These are phyloP conservation scores for Nyleta sp. DNA, from an alignment of 2,888 invertebrate species.

Conservation along the genomic window DNA sequence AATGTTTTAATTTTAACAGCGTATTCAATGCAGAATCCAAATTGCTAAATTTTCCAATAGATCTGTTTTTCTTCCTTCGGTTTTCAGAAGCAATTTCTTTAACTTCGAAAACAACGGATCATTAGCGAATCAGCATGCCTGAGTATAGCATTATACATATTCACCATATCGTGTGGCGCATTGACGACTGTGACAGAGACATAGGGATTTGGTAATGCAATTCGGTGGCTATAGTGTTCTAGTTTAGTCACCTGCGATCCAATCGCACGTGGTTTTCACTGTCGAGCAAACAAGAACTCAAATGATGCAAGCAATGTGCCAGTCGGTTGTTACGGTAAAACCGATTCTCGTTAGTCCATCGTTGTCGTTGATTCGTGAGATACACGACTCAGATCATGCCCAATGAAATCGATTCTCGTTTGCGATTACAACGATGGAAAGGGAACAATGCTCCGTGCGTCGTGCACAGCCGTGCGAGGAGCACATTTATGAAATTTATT, in stretches of 20 bases:
- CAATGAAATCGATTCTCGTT: slow-evolving; percentile 48
- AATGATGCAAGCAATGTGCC: slow-evolving; percentile 51
- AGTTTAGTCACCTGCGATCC: slow-evolving; percentile 53
- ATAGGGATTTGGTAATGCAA: slow-evolving; percentile 45
- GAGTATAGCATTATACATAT: slow-evolving; percentile 27
- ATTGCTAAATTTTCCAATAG: too few relatives aligned
- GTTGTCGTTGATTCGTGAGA: slow-evolving; percentile 46
- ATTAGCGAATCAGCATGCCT: slow-evolving; percentile 19
- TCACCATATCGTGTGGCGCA: slow-evolving; percentile 23
- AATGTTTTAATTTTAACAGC: too few relatives aligned
- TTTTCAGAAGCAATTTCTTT: too few relatives aligned
- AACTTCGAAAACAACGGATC: background rate
- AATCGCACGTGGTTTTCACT: slow-evolving; percentile 50
- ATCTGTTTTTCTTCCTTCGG: too few relatives aligned
- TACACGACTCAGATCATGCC: slow-evolving; percentile 42
- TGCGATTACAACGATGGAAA: slow-evolving; percentile 26
- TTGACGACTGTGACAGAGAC: slow-evolving; percentile 38
- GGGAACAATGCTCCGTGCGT: slow-evolving; percentile 39
- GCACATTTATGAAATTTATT: slow-evolving; percentile 17
- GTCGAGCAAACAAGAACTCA: slow-evolving; percentile 55
- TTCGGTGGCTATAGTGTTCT: slow-evolving; percentile 42
- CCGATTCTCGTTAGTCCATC: slow-evolving; percentile 53
- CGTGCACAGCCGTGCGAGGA: slow-evolving; percentile 6
- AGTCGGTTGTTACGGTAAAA: slow-evolving; percentile 40
- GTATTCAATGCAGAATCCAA: too few relatives aligned